Evolutionary conservation across 1,140 invertebrate genomes (phyloP).

Genomic region (Monochamus saltuarius): DNA sequence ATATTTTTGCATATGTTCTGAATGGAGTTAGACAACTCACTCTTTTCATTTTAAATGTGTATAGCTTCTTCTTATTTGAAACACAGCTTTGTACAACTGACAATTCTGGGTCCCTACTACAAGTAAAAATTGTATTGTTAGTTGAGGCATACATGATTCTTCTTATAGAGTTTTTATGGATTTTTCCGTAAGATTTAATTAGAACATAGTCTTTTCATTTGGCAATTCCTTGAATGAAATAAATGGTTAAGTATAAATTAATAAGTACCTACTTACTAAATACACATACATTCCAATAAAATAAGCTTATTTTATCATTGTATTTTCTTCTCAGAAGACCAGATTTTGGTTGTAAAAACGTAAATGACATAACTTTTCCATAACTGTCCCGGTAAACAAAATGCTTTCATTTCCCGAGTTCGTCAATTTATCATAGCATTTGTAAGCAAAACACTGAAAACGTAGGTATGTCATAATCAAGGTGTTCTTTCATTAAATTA

Average conservation of each 20-base stretch:
- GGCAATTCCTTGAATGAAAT: conserved; percentile 48
- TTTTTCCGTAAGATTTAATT: conserved; percentile 45
- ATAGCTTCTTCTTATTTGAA: conserved; percentile 51
- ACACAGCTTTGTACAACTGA: conserved; percentile 53
- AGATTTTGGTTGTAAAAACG: conserved; percentile 54
- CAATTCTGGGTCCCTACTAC: conserved; percentile 53
- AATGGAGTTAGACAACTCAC: conserved; percentile 21
- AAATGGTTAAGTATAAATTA: not conserved
- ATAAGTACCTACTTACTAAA: conserved; percentile 11
- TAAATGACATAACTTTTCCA: conserved; percentile 53
- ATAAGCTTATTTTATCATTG: conserved; percentile 54
- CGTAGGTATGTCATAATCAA: not conserved
- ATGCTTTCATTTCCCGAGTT: conserved; percentile 38
- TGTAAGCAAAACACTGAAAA: conserved; percentile 53
- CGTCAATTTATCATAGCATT: conserved; percentile 13
- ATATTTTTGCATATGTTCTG: not conserved
- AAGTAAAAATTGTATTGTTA: conserved; percentile 53
- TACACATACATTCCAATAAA: conserved; percentile 56
- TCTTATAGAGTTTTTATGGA: conserved; percentile 51
- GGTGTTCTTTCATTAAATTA: not conserved
- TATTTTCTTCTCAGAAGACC: conserved; percentile 53
- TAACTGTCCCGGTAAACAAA: conserved; percentile 55
- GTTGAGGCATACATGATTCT: conserved; percentile 50
- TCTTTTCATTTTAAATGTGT: conserved; percentile 55
- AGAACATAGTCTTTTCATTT: conserved; percentile 52